These are phyloP conservation scores for Siniperca obscura DNA, from an alignment of 2,797 vertebrate genomes.

Conservation along the genomic window DNA sequence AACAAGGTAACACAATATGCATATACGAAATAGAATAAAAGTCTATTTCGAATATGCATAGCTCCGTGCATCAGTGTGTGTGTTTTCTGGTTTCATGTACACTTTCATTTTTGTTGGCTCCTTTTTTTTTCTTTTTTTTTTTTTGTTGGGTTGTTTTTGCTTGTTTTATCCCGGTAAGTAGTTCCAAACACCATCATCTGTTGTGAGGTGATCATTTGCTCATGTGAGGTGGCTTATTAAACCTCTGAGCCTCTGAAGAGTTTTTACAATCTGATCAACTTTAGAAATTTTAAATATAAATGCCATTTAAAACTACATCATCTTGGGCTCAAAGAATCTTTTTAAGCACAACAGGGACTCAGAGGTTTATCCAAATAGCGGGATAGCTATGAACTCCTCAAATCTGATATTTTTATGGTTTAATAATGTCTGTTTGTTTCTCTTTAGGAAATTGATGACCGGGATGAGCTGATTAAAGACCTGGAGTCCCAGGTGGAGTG, in stretches of 20 bases:
- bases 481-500: constrained; percentile 92
- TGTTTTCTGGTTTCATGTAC: constrained; percentile 56
- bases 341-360: constrained; percentile 51
- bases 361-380: constrained; percentile 59
- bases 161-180: constrained; percentile 73
- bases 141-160: constrained; percentile 47
- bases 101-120: constrained; percentile 51
- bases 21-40: constrained; percentile 64
- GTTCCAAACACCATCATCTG: constrained; percentile 49
- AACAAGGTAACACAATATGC: constrained; percentile 89
- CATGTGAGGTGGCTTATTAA: constrained; percentile 67
- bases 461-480: constrained; percentile 89
- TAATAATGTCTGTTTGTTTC: constrained; percentile 23
- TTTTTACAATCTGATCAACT: constrained; percentile 3
- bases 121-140: constrained; percentile 26
- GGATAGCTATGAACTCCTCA: constrained; percentile 18
- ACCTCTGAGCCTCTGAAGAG: constrained; percentile 63
- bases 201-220: constrained; percentile 70
- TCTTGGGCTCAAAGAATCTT: constrained; percentile 1
- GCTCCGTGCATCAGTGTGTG: constrained; percentile 69
- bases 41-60: constrained; percentile 74
- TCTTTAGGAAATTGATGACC: constrained; percentile 87
- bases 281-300: background rate
- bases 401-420: constrained; percentile 3
- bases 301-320: background rate